These are phyloP conservation scores for Onychorhynchus coronatus DNA, from an alignment of 2,113 vertebrate genomes.

Conservation along the genomic window DNA sequence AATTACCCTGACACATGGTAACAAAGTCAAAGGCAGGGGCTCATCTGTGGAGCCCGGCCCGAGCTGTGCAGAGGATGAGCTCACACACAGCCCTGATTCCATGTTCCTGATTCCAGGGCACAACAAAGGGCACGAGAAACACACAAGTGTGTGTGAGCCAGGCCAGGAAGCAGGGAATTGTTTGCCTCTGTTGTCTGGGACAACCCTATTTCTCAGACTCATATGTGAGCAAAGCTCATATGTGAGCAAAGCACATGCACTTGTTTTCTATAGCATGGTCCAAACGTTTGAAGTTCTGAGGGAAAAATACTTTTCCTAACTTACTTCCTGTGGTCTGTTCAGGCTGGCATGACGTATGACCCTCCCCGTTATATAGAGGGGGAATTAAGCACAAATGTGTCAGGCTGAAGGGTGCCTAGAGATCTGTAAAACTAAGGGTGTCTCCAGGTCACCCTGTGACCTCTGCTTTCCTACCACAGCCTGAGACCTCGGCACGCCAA, in stretches of 20 bases:
- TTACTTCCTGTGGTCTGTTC: not conserved
- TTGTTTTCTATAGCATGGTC: rapidly evolving
- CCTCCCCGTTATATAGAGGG: not conserved
- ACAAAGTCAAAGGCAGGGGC: not conserved
- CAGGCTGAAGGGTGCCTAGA: not conserved
- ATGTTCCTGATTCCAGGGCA: not conserved
- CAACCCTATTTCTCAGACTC: not conserved
- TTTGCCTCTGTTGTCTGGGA: not conserved
- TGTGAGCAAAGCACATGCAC: not conserved
- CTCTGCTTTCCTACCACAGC: not conserved
- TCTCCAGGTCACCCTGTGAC: not conserved
- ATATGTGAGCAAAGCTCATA: not conserved
- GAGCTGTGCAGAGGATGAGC: not conserved
- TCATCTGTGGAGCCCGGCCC: not conserved
- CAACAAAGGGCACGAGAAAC: not conserved
- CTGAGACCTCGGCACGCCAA: not conserved
- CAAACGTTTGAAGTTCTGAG: not conserved
- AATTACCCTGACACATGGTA: not conserved
- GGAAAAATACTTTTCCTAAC: not conserved
- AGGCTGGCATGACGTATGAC: not conserved
- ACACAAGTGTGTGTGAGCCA: not conserved
- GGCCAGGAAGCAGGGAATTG: not conserved
- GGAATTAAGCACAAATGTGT: not conserved
- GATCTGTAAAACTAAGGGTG: not conserved
- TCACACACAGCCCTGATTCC: not conserved